A percentile compares a stretch with the other conserved stretches of the same genome.
These are phyloP conservation scores for Tetragonula clypearis DNA, from an alignment of 1,140 invertebrate genomes.

Conservation along the genomic window DNA sequence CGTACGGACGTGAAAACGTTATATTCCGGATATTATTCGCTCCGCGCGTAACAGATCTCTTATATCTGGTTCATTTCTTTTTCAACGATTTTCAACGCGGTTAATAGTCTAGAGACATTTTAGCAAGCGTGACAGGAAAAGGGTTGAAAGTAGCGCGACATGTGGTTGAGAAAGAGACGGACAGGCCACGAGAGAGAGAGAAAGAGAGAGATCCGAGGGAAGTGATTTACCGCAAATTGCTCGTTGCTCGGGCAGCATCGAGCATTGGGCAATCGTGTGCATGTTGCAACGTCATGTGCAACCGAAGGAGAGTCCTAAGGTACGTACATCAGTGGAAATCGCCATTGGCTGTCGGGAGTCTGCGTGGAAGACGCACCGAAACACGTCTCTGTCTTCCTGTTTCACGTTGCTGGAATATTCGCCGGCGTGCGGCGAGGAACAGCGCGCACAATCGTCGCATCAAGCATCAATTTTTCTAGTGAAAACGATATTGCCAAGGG, in stretches of 20 bases:
- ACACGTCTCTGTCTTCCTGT: slow-evolving; percentile 28
- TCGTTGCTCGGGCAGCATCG: slow-evolving; percentile 70
- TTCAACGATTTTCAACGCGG: background rate
- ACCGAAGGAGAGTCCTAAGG: slow-evolving; percentile 66
- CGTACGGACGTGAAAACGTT: background rate
- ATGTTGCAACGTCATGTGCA: slow-evolving; percentile 72
- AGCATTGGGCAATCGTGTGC: slow-evolving; percentile 74
- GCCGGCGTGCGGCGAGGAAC: background rate
- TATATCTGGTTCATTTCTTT: no score
- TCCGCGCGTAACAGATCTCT: background rate
- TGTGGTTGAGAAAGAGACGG: background rate
- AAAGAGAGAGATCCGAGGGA: slow-evolving; percentile 55
- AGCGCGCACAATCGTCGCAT: background rate
- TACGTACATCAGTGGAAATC: slow-evolving; percentile 9
- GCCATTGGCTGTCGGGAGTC: background rate
- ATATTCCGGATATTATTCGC: background rate
- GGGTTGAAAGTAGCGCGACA: background rate
- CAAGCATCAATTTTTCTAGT: background rate
- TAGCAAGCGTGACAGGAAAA: background rate
- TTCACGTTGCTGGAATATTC: slow-evolving; percentile 4
- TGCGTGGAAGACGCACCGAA: background rate
- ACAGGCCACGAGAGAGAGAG: background rate
- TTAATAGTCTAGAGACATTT: background rate
- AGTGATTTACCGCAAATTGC: slow-evolving; percentile 79
- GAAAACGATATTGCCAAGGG: background rate